A percentile compares a stretch with the other conserved stretches of the same genome.
Evolutionary conservation across 1,140 invertebrate genomes (phyloP).

Genomic region (Epicauta chinensis): DNA sequence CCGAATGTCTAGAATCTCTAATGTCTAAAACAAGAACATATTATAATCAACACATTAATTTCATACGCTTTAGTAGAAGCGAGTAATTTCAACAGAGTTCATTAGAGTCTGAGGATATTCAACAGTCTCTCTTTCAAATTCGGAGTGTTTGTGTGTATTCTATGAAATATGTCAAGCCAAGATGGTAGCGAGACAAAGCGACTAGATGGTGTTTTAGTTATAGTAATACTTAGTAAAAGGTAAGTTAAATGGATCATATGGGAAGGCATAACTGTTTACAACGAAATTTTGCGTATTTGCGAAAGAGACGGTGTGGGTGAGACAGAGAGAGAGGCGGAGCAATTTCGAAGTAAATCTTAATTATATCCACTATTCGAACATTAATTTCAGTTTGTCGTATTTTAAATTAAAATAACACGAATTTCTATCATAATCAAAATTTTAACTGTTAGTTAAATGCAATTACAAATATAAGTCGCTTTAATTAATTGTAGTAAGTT

Average conservation of each 20-base stretch:
- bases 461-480: conserved; percentile 6
- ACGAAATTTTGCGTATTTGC: no score
- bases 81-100: conserved; percentile 9
- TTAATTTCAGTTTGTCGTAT: conserved; percentile 9
- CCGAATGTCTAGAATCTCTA: no score
- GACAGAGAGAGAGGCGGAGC: no score
- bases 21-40: not conserved
- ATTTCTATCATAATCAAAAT: conserved; percentile 5
- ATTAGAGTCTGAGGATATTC: conserved; percentile 16
- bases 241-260: not conserved
- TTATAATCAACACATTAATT: conserved; percentile 5
- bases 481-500: conserved; percentile 10
- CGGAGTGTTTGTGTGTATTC: not conserved
- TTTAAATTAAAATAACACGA: conserved; percentile 7
- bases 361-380: conserved; percentile 18
- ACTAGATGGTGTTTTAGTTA: no score
- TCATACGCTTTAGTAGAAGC: not conserved
- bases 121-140: conserved; percentile 13
- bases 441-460: no score
- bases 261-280: no score
- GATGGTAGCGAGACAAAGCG: conserved; percentile 4
- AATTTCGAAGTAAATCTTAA: conserved; percentile 22
- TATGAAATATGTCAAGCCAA: conserved; percentile 19
- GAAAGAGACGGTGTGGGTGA: no score
- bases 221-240: conserved; percentile 9